These are phyloP conservation scores for Telmatherina bonti DNA, from an alignment of 2,797 vertebrate genomes.

Conservation along the genomic window DNA sequence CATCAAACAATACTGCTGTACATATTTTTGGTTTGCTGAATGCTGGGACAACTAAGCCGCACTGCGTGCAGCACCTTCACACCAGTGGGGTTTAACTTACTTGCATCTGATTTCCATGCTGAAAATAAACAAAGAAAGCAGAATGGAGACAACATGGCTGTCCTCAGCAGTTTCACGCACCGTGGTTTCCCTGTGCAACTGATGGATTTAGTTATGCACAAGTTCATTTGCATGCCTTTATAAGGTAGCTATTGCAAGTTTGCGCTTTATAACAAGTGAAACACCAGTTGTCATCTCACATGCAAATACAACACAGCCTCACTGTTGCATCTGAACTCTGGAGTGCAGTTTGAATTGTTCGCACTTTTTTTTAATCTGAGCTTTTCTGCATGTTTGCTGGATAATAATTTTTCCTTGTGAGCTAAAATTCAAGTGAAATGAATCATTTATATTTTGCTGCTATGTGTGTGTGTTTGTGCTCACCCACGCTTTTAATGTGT, in stretches of 20 bases:
- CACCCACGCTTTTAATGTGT: constrained; percentile 35
- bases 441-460: constrained; percentile 21
- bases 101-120: constrained; percentile 75
- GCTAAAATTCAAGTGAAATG: constrained; percentile 29
- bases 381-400: constrained; percentile 44
- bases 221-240: constrained; percentile 76
- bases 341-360: constrained; percentile 23
- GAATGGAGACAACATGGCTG: constrained; percentile 60
- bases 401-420: constrained; percentile 43
- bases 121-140: constrained; percentile 63
- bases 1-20: constrained; percentile 11
- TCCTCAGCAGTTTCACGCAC: constrained; percentile 56
- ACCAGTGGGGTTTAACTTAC: constrained; percentile 53
- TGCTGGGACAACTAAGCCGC: constrained; percentile 34
- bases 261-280: constrained; percentile 57
- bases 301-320: constrained; percentile 47
- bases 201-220: constrained; percentile 62
- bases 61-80: constrained; percentile 18
- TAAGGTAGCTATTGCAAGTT: constrained; percentile 59
- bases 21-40: constrained; percentile 47
- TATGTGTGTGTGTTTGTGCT: constrained; percentile 10
- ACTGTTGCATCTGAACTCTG: constrained; percentile 35
- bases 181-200: constrained; percentile 58
- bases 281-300: constrained; percentile 48
- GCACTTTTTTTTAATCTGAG: constrained; percentile 37